Conservation (phyloP, 2,113 vertebrate species). For the Microcebus tavaratra region DNA sequence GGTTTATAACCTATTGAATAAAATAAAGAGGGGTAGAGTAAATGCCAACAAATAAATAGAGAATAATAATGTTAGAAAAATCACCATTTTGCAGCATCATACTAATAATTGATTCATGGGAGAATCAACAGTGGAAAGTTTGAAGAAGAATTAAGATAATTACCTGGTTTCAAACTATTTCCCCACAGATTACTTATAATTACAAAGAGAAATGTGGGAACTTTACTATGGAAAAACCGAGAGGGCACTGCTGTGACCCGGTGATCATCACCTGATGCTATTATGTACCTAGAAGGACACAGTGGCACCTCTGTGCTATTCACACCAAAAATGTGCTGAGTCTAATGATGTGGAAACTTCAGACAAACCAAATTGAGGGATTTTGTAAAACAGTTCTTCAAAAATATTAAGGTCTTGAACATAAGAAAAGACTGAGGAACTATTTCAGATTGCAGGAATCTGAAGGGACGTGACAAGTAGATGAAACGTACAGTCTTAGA, state of each 20-base stretch:
- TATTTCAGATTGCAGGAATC: slow-evolving; percentile 30
- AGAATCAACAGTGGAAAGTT: background rate
- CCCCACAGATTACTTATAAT: background rate
- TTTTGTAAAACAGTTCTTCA: background rate
- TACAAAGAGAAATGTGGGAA: background rate
- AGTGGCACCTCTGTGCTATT: background rate
- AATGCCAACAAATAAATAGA: slow-evolving; percentile 11
- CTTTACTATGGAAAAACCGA: background rate
- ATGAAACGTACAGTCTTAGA: background rate
- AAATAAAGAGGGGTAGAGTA: background rate
- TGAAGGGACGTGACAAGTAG: background rate
- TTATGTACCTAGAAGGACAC: background rate
- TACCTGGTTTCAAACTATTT: slow-evolving; percentile 1
- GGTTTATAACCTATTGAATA: background rate
- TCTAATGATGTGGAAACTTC: background rate
- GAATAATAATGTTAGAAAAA: background rate
- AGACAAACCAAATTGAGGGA: background rate
- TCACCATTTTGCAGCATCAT: background rate
- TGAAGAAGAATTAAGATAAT: background rate
- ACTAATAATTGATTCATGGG: slow-evolving; percentile 18
- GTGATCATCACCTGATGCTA: background rate
- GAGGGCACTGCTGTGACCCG: background rate
- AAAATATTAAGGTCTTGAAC: slow-evolving; percentile 2
- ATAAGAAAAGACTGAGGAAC: background rate
- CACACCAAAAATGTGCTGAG: background rate